phyloP scores from a whole-genome alignment of 2,113 vertebrate species.

The Cromileptes altivelis region DNA sequence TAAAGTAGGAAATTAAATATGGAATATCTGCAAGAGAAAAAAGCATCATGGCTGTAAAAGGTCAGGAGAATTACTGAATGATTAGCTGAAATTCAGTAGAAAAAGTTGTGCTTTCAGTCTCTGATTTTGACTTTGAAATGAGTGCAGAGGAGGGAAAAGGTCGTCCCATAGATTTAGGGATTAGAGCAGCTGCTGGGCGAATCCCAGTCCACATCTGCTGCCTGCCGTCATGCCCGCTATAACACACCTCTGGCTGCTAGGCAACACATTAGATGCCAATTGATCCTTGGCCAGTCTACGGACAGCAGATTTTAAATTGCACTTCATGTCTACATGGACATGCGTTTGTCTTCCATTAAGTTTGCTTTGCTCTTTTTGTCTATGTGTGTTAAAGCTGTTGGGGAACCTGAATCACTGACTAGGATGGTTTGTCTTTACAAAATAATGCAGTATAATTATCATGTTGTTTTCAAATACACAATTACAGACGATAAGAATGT shows the following conservation, averaged over 20 bases:
- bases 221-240: slow-evolving; percentile 37
- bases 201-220: slow-evolving; percentile 56
- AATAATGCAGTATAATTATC: background rate
- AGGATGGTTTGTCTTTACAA: background rate
- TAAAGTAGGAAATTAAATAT: background rate
- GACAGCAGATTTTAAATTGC: slow-evolving; percentile 8
- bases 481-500: background rate
- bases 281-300: slow-evolving; percentile 30
- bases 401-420: background rate
- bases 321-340: background rate
- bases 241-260: slow-evolving; percentile 48
- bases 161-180: slow-evolving; percentile 57
- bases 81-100: background rate
- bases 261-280: slow-evolving; percentile 40
- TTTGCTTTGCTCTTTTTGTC: background rate
- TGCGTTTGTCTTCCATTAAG: background rate
- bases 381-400: background rate
- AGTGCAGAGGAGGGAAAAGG: slow-evolving; percentile 48
- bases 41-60: background rate
- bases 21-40: background rate
- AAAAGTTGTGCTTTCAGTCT: background rate
- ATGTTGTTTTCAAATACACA: background rate
- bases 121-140: slow-evolving; percentile 57
- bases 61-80: background rate
- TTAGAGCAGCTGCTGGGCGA: slow-evolving; percentile 55